Conservation (phyloP, 2,797 vertebrate genomes). For the Ceyx erithaca region DNA sequence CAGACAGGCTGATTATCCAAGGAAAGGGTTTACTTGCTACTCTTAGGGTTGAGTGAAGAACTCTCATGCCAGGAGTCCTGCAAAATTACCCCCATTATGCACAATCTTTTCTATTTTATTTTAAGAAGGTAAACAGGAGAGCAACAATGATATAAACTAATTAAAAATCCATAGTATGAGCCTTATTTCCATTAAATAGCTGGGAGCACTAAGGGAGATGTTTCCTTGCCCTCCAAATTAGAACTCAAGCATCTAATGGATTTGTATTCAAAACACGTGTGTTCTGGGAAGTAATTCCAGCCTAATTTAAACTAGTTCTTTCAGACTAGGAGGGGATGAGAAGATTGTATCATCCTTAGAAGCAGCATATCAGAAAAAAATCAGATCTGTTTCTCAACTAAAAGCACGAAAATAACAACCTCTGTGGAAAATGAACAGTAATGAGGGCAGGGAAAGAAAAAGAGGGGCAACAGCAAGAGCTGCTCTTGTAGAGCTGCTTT, state of each 20-base stretch:
- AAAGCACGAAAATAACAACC: background rate
- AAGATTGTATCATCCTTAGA: background rate
- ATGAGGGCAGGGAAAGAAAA: background rate
- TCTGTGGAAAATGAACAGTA: background rate
- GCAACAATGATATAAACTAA: background rate
- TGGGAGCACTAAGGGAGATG: background rate
- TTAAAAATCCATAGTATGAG: background rate
- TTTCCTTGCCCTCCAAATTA: background rate
- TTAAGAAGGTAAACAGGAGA: background rate
- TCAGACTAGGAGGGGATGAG: background rate
- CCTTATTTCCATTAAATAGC: background rate
- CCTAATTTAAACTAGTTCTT: conserved; percentile 18
- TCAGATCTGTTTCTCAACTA: background rate
- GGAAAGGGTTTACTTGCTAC: background rate
- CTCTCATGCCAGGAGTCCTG: background rate
- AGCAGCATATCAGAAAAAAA: background rate
- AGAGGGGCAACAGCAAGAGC: background rate
- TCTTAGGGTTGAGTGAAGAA: background rate
- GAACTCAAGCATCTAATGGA: background rate
- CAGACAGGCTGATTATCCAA: background rate
- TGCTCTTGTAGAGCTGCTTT: background rate
- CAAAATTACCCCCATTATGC: background rate
- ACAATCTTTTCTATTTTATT: background rate
- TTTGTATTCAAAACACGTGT: conserved; percentile 21
- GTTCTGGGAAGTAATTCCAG: conserved; percentile 1